A percentile compares a stretch with the other conserved stretches of the same genome.
These are phyloP conservation scores for Pagetopsis macropterus DNA, from an alignment of 2,797 vertebrate species.

Conservation along the genomic window DNA sequence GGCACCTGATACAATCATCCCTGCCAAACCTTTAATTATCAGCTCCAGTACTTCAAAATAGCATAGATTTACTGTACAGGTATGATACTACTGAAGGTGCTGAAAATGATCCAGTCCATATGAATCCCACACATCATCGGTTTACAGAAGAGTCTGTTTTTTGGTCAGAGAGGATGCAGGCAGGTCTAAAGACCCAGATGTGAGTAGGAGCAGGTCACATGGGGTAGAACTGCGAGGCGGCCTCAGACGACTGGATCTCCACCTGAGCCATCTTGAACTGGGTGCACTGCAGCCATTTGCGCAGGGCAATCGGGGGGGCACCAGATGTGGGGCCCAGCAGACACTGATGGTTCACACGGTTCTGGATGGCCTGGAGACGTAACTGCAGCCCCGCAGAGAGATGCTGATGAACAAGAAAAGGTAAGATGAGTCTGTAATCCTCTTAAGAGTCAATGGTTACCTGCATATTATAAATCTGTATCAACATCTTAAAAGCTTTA, in stretches of 20 bases:
- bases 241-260: conserved; percentile 99
- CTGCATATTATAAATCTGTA: background rate
- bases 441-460: background rate
- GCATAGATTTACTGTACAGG: conserved; percentile 69
- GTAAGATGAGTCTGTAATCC: background rate
- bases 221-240: conserved; percentile 98
- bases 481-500: conserved; percentile 68
- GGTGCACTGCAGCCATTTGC: conserved; percentile 98
- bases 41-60: conserved; percentile 65
- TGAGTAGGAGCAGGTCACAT: conserved; percentile 84
- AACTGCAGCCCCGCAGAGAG: conserved; percentile 96
- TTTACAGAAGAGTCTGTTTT: conserved; percentile 42
- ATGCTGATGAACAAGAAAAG: conserved; percentile 81
- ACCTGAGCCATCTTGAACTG: conserved; percentile 99
- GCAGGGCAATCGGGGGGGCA: conserved; percentile 88
- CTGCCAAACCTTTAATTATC: conserved; percentile 37
- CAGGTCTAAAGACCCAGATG: conserved; percentile 45
- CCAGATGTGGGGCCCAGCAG: conserved; percentile 88
- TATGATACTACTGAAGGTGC: conserved; percentile 55
- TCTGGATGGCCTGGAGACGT: conserved; percentile 98
- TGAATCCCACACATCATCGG: conserved; percentile 49
- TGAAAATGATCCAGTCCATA: conserved; percentile 55
- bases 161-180: conserved; percentile 48
- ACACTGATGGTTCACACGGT: conserved; percentile 95
- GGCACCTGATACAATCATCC: conserved; percentile 54